Conservation (phyloP, 2,113 vertebrate genomes). For the Benitochromis conjunctus region DNA sequence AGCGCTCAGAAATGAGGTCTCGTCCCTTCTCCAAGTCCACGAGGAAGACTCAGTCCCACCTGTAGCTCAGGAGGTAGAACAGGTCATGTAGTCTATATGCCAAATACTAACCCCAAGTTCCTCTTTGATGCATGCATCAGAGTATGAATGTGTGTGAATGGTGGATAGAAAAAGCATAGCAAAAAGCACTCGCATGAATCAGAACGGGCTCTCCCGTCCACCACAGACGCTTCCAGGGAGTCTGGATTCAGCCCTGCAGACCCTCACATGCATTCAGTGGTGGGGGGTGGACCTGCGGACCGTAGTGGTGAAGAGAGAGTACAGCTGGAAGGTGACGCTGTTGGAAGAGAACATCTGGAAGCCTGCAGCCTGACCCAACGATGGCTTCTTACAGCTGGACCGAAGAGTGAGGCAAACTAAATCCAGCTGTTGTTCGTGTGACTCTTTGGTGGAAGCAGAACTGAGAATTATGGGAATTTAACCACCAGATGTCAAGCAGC, state of each 20-base stretch:
- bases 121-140: background rate
- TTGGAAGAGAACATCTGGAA: background rate
- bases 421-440: background rate
- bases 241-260: background rate
- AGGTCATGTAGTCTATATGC: background rate
- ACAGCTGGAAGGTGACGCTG: background rate
- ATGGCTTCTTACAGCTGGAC: background rate
- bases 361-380: fast-evolving
- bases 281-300: too few species aligned
- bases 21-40: background rate
- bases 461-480: background rate
- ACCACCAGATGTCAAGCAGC: background rate
- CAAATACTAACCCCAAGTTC: fast-evolving
- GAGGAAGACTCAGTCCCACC: background rate
- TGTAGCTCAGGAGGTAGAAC: background rate
- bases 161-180: background rate
- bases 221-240: background rate
- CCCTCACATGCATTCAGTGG: too few species aligned
- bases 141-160: too few species aligned
- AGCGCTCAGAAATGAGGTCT: background rate
- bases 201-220: background rate
- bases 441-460: background rate
- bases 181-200: background rate
- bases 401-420: background rate
- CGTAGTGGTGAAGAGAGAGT: background rate